Evolutionary conservation across 2,888 invertebrate species (phyloP).

Genomic region (Cremastinae sp.): DNA sequence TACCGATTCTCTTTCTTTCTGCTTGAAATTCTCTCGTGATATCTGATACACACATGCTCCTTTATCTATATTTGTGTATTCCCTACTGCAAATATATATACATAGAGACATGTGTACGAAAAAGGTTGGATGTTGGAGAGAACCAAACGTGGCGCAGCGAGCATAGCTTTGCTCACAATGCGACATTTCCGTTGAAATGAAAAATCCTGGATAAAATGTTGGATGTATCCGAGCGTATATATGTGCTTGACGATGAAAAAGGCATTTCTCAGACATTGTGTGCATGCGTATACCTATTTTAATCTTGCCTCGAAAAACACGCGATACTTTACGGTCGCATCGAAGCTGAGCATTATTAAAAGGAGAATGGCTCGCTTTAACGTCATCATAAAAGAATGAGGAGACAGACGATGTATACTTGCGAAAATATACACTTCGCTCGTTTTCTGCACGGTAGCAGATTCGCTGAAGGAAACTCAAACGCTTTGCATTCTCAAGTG

Average conservation of each 20-base stretch:
- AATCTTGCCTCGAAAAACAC: background rate
- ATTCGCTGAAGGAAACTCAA: too few species aligned
- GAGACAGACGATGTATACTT: too few species aligned
- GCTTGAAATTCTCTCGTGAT: constrained; percentile 48
- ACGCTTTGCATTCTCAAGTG: too few species aligned
- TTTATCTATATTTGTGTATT: background rate
- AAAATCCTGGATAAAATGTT: constrained; percentile 54
- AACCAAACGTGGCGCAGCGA: constrained; percentile 22
- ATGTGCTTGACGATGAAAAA: constrained; percentile 17
- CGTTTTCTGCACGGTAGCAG: too few species aligned
- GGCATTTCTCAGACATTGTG: constrained; percentile 28
- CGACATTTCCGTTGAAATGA: constrained; percentile 56
- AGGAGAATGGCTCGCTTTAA: constrained; percentile 9
- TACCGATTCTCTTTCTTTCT: constrained; percentile 47
- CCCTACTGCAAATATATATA: background rate
- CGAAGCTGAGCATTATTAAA: constrained; percentile 21
- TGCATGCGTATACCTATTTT: background rate
- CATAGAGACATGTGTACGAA: background rate
- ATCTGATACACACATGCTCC: constrained; percentile 11
- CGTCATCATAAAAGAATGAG: background rate
- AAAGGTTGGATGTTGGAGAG: background rate
- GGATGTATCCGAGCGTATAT: constrained; percentile 28
- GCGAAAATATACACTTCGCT: too few species aligned
- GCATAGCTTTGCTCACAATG: constrained; percentile 46
- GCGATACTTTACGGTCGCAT: constrained; percentile 21